These are phyloP conservation scores for Clarias platycephalus DNA, from an alignment of 2,797 vertebrate genomes.

Conservation along the genomic window DNA sequence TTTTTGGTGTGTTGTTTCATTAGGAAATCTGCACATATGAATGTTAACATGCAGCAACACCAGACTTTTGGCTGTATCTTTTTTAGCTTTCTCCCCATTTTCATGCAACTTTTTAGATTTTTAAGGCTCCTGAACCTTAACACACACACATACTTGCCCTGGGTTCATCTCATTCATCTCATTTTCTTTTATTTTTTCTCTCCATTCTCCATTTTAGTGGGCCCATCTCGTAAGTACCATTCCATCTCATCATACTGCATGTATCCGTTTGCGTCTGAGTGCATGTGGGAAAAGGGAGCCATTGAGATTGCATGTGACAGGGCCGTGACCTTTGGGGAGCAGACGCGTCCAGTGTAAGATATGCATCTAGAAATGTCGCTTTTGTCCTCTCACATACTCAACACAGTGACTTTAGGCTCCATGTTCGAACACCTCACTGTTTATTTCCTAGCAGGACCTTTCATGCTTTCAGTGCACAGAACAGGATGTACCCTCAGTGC, in stretches of 20 bases:
- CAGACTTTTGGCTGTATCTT: constrained; percentile 43
- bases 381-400: constrained; percentile 13
- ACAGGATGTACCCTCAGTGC: too few species aligned
- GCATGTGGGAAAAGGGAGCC: constrained; percentile 13
- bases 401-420: not conserved
- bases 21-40: constrained; percentile 54
- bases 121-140: not conserved
- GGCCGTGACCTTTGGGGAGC: constrained; percentile 23
- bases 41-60: constrained; percentile 40
- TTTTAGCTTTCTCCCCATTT: not conserved
- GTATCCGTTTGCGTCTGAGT: constrained; percentile 43
- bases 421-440: not conserved
- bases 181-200: constrained; percentile 56
- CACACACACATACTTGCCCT: not conserved
- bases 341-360: constrained; percentile 23
- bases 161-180: constrained; percentile 54
- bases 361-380: constrained; percentile 15
- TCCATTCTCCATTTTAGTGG: constrained; percentile 68
- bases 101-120: not conserved
- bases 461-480: constrained; percentile 16
- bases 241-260: constrained; percentile 73
- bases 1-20: constrained; percentile 37
- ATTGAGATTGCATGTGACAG: constrained; percentile 44
- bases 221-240: constrained; percentile 84
- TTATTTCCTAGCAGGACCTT: constrained; percentile 25